phyloP scores from a whole-genome alignment of 2,888 invertebrate genomes.

The Drosophila dives region DNA sequence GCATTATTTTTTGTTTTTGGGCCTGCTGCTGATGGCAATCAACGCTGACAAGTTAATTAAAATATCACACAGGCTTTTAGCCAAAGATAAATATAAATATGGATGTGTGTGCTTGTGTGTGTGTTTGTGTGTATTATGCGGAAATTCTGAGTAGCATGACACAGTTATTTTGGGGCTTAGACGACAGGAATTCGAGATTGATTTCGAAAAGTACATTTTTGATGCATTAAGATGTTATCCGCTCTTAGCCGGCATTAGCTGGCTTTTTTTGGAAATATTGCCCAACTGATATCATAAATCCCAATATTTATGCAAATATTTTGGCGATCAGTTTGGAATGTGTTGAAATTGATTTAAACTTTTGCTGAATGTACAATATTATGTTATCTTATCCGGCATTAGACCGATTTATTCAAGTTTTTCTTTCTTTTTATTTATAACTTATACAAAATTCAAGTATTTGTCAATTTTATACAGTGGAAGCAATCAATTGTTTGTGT shows the following conservation, averaged over 20 bases:
- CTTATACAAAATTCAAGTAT: conserved; percentile 10
- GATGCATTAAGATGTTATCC: conserved; percentile 29
- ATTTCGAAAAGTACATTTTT: conserved; percentile 24
- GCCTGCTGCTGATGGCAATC: conserved; percentile 60
- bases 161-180: conserved; percentile 5
- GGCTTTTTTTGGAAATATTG: not conserved
- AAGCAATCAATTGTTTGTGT: conserved; percentile 9
- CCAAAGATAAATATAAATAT: not conserved
- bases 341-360: not conserved
- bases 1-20: conserved; percentile 40
- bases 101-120: not conserved
- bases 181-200: conserved; percentile 4
- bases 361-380: not conserved
- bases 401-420: conserved; percentile 3
- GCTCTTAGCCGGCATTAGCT: conserved; percentile 18
- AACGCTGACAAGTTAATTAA: conserved; percentile 73
- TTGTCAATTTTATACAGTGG: conserved; percentile 1
- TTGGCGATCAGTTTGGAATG: not conserved
- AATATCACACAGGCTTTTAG: conserved; percentile 35
- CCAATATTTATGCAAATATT: not conserved
- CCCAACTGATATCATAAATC: not conserved
- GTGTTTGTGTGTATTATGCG: not conserved
- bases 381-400: conserved; percentile 29
- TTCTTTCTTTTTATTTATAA: conserved; percentile 1
- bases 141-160: conserved; percentile 24